phyloP scores from a whole-genome alignment of 2,113 vertebrate genomes.

The Fregata magnificens region DNA sequence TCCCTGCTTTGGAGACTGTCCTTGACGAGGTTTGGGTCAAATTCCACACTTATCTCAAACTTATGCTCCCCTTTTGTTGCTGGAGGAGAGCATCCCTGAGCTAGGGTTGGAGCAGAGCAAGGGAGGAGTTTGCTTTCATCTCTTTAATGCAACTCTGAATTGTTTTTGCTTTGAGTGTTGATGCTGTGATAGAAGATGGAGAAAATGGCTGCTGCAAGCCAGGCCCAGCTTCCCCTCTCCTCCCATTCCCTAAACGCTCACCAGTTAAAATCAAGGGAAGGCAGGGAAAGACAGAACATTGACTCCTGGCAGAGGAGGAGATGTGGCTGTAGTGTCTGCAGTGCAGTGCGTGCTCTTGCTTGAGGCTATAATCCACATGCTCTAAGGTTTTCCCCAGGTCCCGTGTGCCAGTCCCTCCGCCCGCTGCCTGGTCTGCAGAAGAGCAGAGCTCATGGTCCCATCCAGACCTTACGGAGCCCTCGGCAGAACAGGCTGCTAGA shows the following conservation, averaged over 20 bases:
- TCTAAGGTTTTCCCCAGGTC: neutral
- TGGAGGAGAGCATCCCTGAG: neutral
- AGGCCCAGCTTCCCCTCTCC: neutral
- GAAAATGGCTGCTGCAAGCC: neutral
- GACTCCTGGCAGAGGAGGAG: neutral
- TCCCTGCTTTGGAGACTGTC: neutral
- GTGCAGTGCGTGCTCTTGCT: neutral
- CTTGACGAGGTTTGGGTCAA: neutral
- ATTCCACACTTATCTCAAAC: neutral
- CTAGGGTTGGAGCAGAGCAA: neutral
- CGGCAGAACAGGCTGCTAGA: neutral
- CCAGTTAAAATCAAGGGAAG: neutral
- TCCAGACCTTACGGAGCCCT: neutral
- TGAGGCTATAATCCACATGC: neutral
- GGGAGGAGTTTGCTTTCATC: neutral
- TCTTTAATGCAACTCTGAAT: neutral
- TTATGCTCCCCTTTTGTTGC: neutral
- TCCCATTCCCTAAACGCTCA: neutral
- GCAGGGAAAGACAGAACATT: neutral
- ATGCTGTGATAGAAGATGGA: neutral
- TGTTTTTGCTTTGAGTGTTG: neutral
- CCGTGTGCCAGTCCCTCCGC: rapidly evolving
- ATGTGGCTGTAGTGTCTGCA: neutral
- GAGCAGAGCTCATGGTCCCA: neutral
- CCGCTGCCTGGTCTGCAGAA: neutral